phyloP scores from a whole-genome alignment of 1,140 invertebrate genomes.

The Sycophaga agraensis region DNA sequence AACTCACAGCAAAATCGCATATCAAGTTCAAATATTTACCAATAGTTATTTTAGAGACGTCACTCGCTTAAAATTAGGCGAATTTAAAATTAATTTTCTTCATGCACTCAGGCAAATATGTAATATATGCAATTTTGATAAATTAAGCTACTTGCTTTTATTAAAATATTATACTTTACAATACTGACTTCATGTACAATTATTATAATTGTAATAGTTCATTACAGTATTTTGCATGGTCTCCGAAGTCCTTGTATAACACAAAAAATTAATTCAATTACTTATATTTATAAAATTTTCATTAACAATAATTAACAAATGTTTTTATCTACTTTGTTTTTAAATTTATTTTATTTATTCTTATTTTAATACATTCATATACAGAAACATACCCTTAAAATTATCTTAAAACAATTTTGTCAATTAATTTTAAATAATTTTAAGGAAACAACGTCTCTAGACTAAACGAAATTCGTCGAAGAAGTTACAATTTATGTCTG shows the following conservation, averaged over 20 bases:
- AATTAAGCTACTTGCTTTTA: constrained; percentile 10
- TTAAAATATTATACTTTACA: background rate
- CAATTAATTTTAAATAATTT: constrained; percentile 23
- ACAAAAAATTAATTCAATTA: constrained; percentile 5
- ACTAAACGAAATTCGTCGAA: constrained; percentile 3
- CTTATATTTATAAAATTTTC: constrained; percentile 18
- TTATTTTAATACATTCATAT: background rate
- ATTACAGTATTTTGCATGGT: constrained; percentile 1
- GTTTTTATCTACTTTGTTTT: constrained; percentile 2
- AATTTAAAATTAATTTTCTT: constrained; percentile 1
- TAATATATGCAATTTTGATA: constrained; percentile 3
- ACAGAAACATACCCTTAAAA: constrained; percentile 20
- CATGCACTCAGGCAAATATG: background rate
- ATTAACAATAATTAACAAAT: constrained; percentile 26
- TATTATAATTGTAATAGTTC: constrained; percentile 9
- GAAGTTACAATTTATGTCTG: constrained; percentile 22
- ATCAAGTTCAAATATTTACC: constrained; percentile 3
- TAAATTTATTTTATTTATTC: constrained; percentile 4
- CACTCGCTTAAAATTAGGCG: constrained; percentile 23
- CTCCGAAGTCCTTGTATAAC: constrained; percentile 18
- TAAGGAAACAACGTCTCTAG: constrained; percentile 25
- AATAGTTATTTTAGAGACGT: constrained; percentile 15
- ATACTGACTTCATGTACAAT: background rate
- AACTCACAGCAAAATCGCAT: constrained; percentile 14
- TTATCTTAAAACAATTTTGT: no score